phyloP scores from a whole-genome alignment of 2,888 invertebrate species.

The Lymantria dispar region DNA sequence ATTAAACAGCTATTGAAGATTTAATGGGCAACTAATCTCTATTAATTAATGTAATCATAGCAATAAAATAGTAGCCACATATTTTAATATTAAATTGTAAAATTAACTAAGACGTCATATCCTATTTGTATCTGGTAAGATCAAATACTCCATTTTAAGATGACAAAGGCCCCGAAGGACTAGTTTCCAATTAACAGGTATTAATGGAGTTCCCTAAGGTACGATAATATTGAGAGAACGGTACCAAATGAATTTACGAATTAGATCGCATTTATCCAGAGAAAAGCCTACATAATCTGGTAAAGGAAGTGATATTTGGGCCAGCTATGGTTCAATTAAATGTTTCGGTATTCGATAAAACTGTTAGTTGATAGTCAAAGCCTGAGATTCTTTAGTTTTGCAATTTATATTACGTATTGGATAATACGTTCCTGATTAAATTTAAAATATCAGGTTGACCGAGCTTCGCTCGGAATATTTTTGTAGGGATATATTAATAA shows the following conservation, averaged over 20 bases:
- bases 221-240: conserved; percentile 47
- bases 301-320: conserved; percentile 30
- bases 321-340: conserved; percentile 16
- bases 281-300: conserved; percentile 45
- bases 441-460: no score
- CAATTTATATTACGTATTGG: conserved; percentile 20
- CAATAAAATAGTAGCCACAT: no score
- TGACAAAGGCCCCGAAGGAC: conserved; percentile 35
- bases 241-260: conserved; percentile 49
- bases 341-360: conserved; percentile 9
- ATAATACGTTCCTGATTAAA: not conserved
- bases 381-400: conserved; percentile 14
- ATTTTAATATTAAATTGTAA: no score
- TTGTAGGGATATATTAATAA: no score
- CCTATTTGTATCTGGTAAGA: not conserved
- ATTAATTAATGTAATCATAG: no score
- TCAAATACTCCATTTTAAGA: conserved; percentile 20
- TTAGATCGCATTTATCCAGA: conserved; percentile 41
- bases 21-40: no score
- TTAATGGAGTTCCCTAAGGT: conserved; percentile 40
- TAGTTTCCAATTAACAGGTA: conserved; percentile 60
- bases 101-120: no score
- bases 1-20: no score
- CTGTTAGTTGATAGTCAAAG: conserved; percentile 14
- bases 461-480: no score